A percentile compares a stretch with the other conserved stretches of the same genome.
Conservation (phyloP, 2,888 invertebrate species). For the Brachylomia viminalis region DNA sequence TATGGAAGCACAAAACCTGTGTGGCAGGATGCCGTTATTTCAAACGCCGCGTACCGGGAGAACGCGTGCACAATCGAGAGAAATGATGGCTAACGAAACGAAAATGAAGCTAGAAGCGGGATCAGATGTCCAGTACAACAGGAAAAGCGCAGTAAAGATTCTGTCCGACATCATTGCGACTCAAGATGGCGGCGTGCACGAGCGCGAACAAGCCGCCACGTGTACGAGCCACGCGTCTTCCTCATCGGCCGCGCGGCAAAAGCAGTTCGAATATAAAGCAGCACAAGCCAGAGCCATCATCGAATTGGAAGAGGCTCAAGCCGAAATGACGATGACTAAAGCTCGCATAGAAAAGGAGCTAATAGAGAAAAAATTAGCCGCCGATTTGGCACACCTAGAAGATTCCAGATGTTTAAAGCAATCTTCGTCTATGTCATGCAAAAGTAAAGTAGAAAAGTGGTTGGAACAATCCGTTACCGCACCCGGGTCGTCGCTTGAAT, state of each 20-base stretch:
- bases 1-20: too few relatives aligned
- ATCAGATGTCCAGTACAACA: background rate
- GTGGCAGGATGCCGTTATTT: too few relatives aligned
- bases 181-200: background rate
- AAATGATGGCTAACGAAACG: too few relatives aligned
- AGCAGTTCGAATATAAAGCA: background rate
- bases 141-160: background rate
- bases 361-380: too few relatives aligned
- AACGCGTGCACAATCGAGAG: too few relatives aligned
- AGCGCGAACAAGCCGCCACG: background rate
- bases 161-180: background rate
- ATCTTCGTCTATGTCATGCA: background rate
- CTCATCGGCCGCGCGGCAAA: conserved; percentile 2
- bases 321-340: too few relatives aligned
- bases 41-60: too few relatives aligned
- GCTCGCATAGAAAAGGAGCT: too few relatives aligned
- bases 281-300: background rate
- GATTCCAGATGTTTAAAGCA: background rate
- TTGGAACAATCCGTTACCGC: background rate
- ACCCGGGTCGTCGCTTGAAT: background rate
- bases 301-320: too few relatives aligned
- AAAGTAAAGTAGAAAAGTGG: background rate
- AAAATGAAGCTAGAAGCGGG: background rate
- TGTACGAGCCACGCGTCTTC: conserved; percentile 3
- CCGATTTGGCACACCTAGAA: background rate